Evolutionary conservation across 2,888 invertebrate genomes (phyloP).

Genomic region (Drosophila borborema): DNA sequence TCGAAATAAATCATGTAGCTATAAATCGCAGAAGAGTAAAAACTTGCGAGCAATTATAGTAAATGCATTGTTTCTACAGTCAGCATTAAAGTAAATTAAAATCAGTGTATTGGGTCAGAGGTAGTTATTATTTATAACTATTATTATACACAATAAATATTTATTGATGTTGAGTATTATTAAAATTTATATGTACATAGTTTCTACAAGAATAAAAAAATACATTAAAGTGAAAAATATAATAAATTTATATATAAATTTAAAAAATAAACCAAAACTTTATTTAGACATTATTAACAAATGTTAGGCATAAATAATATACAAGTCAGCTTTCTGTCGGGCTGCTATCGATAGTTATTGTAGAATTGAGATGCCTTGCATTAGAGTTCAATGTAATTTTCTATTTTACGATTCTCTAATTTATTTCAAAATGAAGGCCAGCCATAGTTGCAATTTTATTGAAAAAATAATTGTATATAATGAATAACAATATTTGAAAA

Average conservation of each 20-base stretch:
- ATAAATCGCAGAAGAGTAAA: slow-evolving; percentile 34
- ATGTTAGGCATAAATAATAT: not conserved
- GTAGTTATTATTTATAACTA: no score
- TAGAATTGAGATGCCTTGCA: not conserved
- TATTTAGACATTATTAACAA: no score
- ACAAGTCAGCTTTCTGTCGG: not conserved
- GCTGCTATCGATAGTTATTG: not conserved
- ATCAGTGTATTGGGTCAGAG: not conserved
- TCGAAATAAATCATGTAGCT: slow-evolving; percentile 35
- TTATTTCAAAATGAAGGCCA: not conserved
- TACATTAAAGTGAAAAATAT: no score
- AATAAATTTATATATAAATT: no score
- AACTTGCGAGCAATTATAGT: slow-evolving; percentile 12
- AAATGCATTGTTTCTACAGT: slow-evolving; percentile 4
- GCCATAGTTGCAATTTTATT: not conserved
- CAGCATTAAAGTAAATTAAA: not conserved
- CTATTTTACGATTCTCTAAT: not conserved
- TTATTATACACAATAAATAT: no score
- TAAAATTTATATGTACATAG: not conserved
- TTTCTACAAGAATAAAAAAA: no score
- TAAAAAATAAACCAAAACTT: no score
- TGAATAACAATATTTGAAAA: not conserved
- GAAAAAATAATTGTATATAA: not conserved
- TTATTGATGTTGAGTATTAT: not conserved
- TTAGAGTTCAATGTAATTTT: slow-evolving; percentile 6